Evolutionary conservation across 2,113 vertebrate genomes (phyloP), one percentile per base, ranked within the genome.

Genomic region (Embiotoca jacksoni): DNA sequence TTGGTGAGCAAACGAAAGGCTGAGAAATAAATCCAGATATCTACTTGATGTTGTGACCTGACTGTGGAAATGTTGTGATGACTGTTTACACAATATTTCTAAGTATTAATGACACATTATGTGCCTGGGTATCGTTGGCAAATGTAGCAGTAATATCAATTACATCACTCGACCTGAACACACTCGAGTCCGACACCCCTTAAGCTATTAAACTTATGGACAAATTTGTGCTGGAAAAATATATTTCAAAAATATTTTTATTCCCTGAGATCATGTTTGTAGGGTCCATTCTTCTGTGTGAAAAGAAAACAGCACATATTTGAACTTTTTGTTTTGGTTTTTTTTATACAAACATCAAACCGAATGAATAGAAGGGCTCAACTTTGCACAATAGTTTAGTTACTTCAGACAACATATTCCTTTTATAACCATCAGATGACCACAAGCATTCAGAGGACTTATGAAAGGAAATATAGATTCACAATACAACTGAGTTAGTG

Each of bases 81-180:
- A 57, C 44, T 72, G 7, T 64, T 69, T 37, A 36, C n/a, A 82
- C n/a, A 41, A 33, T 60, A 14, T 50, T 66, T 35, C 36, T 54
- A 7, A 61, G 39, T 35, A 66, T 35, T 78, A 52, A 66, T 55
- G 60, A 72, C 52, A 37, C 31, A 23, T n/a, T 10, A 41, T 23
- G 7, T 31, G 15, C 16, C 56, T 46, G 72, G 55, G 41, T 54
- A 9, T 75, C 78, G 41, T 59, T 60, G 47, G 23, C 16, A 71
- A 46, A 39, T 67, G 50, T 52, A 77, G 78, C 85, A 49, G 23
- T 41, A 16, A 37, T 59, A 70, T 23, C 23, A 23, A 23, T 88
- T 86, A 72, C 83, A 91, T 89, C 80, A 81, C 55, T 64, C 67
- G 46, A 76, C 44, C 59, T 32, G 44, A 49, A 71, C 16, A 65